phyloP scores from a whole-genome alignment of 2,797 vertebrate genomes.

The Falco columbarius region DNA sequence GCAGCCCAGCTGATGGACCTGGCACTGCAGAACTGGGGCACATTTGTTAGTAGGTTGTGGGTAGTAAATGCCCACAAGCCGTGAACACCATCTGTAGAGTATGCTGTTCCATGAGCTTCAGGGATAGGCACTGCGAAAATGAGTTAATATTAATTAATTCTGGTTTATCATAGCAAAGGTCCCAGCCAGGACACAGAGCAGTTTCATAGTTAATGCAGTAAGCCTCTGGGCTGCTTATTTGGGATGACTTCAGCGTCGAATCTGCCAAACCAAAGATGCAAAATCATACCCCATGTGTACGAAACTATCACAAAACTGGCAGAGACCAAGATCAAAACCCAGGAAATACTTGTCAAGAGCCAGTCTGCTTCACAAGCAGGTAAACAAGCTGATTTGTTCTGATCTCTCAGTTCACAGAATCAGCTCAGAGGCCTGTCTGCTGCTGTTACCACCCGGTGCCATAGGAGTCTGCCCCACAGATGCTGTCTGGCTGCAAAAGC shows the following conservation, averaged over 20 bases:
- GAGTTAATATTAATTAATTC: not conserved
- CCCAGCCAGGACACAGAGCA: rapidly evolving
- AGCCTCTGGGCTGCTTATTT: not conserved
- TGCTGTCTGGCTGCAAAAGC: not conserved
- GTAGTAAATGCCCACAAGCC: not conserved
- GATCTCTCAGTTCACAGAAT: not conserved
- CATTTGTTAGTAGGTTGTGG: not conserved
- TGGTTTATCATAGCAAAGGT: not conserved
- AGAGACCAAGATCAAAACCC: conserved; percentile 14
- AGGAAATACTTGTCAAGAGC: conserved; percentile 22
- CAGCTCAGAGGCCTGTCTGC: not conserved
- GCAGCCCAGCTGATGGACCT: not conserved
- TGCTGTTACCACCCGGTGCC: not conserved
- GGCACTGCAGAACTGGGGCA: not conserved
- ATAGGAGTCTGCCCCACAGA: not conserved
- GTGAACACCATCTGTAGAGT: not conserved
- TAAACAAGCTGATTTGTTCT: conserved; percentile 32
- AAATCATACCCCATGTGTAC: not conserved
- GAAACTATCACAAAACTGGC: conserved; percentile 9
- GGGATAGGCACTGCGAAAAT: not conserved
- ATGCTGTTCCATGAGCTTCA: not conserved
- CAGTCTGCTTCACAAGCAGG: conserved; percentile 24
- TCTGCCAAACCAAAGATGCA: conserved; percentile 45
- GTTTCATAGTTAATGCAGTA: conserved; percentile 5
- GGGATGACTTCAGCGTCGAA: not conserved